Conservation (phyloP, 2,888 invertebrate genomes). For the Melangyna quadrimaculata region DNA sequence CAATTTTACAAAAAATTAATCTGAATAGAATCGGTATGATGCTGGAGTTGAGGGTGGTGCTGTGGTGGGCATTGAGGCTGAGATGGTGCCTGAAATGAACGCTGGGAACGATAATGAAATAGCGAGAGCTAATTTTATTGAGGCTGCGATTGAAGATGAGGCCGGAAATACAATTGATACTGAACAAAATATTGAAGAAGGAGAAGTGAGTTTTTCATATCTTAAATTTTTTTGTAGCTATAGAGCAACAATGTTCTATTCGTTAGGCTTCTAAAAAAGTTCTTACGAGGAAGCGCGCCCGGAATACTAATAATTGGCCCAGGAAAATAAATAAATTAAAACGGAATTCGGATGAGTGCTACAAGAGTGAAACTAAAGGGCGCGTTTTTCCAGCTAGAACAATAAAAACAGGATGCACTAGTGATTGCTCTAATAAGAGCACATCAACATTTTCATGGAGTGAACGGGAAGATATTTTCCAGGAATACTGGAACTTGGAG, state of each 20-base stretch:
- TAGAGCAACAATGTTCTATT: conserved; percentile 6
- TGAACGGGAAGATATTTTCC: conserved; percentile 4
- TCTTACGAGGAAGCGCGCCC: background rate
- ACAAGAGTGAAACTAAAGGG: background rate
- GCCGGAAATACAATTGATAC: background rate
- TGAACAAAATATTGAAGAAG: conserved; percentile 12
- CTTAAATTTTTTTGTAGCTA: background rate
- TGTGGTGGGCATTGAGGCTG: background rate
- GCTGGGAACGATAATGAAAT: background rate
- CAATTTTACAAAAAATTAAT: background rate
- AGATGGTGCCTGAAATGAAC: background rate
- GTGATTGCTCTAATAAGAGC: background rate
- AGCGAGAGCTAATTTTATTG: background rate
- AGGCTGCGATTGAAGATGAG: background rate
- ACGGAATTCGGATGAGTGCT: conserved; percentile 13
- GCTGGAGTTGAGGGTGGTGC: background rate
- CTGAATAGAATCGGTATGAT: background rate
- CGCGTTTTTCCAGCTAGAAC: background rate
- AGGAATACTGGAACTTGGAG: conserved; percentile 14
- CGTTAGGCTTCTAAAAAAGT: background rate
- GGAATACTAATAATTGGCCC: conserved; percentile 7
- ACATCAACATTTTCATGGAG: background rate
- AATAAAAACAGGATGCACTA: background rate
- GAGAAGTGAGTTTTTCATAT: conserved; percentile 9
- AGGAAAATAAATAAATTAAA: conserved; percentile 15